These are phyloP conservation scores for Drosophila funebris DNA, from an alignment of 1,140 invertebrate genomes.

Conservation along the genomic window DNA sequence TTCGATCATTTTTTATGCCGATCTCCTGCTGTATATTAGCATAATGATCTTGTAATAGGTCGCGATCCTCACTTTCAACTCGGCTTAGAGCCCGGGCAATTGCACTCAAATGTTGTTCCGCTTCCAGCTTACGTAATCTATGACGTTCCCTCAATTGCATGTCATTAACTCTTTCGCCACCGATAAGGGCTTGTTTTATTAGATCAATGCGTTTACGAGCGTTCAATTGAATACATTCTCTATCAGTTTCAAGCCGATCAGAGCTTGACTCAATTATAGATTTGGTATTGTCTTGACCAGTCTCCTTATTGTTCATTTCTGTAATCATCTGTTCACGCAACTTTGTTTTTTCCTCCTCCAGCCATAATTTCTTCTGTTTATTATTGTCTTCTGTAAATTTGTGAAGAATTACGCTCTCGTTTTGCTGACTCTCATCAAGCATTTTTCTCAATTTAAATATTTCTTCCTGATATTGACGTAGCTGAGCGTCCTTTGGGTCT, in stretches of 20 bases:
- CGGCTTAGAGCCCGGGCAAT: slow-evolving; percentile 88
- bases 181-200: slow-evolving; percentile 90
- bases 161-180: slow-evolving; percentile 91
- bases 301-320: slow-evolving; percentile 83
- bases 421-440: slow-evolving; percentile 84
- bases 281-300: slow-evolving; percentile 49
- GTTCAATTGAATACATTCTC: slow-evolving; percentile 72
- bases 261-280: background rate
- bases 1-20: slow-evolving; percentile 88
- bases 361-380: background rate
- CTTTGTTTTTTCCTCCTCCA: slow-evolving; percentile 67
- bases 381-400: slow-evolving; percentile 5
- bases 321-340: slow-evolving; percentile 79
- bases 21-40: slow-evolving; percentile 92
- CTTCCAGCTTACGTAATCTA: slow-evolving; percentile 87
- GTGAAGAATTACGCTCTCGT: background rate
- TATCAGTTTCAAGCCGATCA: background rate
- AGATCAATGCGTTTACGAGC: slow-evolving; percentile 86
- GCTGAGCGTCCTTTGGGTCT: slow-evolving; percentile 95
- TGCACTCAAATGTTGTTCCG: slow-evolving; percentile 88
- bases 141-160: slow-evolving; percentile 89
- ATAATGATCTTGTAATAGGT: slow-evolving; percentile 87
- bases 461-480: slow-evolving; percentile 95
- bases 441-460: slow-evolving; percentile 90
- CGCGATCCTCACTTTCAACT: slow-evolving; percentile 87